Conservation (phyloP, 2,888 invertebrate genomes). For the Aporophyla lueneburgensis region DNA sequence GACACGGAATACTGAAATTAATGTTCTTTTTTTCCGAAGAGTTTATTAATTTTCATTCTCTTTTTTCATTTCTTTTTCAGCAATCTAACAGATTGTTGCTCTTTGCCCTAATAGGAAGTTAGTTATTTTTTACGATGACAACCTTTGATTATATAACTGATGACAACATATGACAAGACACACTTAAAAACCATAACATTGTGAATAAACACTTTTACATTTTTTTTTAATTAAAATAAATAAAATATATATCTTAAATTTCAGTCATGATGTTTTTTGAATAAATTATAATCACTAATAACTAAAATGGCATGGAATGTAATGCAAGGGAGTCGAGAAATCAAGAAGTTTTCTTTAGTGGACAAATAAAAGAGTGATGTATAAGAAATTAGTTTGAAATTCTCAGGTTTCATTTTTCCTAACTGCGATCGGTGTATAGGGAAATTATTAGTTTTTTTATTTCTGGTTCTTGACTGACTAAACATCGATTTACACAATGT, state of each 20-base stretch:
- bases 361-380: background rate
- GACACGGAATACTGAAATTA: too few species aligned
- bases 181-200: too few species aligned
- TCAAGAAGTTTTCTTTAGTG: background rate
- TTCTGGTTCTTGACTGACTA: too few species aligned
- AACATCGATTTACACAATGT: too few species aligned
- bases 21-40: too few species aligned
- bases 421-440: too few species aligned
- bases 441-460: too few species aligned
- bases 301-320: constrained; percentile 5
- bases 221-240: too few species aligned
- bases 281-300: background rate
- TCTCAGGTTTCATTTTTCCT: background rate
- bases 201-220: too few species aligned
- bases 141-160: too few species aligned
- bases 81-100: background rate
- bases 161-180: background rate
- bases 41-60: too few species aligned
- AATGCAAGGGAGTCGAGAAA: background rate
- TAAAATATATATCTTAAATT: too few species aligned
- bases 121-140: background rate
- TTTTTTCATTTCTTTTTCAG: background rate
- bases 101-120: background rate
- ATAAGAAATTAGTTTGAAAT: background rate
- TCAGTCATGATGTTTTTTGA: background rate